phyloP scores from a whole-genome alignment of 2,888 invertebrate species.

The Himalopsyche tibetana region DNA sequence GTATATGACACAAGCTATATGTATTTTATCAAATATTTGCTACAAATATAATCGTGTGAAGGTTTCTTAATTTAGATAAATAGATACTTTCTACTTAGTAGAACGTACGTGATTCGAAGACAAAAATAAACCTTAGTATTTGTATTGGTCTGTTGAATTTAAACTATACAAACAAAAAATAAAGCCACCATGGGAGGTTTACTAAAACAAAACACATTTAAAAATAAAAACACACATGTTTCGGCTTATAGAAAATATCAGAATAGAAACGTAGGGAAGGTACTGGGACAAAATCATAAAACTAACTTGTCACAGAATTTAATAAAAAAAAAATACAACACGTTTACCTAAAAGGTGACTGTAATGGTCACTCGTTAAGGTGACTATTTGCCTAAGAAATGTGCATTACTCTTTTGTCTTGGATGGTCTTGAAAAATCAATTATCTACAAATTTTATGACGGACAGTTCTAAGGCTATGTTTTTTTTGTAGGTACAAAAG shows the following conservation, averaged over 20 bases:
- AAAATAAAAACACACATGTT: background rate
- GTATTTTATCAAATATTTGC: too few relatives aligned
- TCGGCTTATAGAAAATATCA: background rate
- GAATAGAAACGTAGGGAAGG: too few relatives aligned
- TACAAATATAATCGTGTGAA: too few relatives aligned
- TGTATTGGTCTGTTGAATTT: too few relatives aligned
- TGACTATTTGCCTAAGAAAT: background rate
- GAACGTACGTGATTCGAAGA: too few relatives aligned
- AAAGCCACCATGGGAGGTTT: too few relatives aligned
- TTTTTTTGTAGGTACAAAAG: background rate
- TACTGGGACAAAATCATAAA: background rate
- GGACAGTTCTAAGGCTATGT: background rate
- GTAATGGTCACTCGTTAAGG: background rate
- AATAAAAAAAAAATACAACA: background rate
- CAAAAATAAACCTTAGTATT: too few relatives aligned
- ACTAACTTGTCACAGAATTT: background rate
- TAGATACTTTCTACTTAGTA: too few relatives aligned
- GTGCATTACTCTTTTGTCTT: background rate
- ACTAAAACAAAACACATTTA: background rate
- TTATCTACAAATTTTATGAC: background rate
- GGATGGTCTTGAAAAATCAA: constrained; percentile 1
- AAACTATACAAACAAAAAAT: too few relatives aligned
- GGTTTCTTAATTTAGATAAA: too few relatives aligned
- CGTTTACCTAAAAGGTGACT: constrained; percentile 7
- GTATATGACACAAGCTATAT: background rate